Base-by-base conservation (phyloP, 92 coral and sea anemone genomes). In the Plumapathes pennacea region DNA sequence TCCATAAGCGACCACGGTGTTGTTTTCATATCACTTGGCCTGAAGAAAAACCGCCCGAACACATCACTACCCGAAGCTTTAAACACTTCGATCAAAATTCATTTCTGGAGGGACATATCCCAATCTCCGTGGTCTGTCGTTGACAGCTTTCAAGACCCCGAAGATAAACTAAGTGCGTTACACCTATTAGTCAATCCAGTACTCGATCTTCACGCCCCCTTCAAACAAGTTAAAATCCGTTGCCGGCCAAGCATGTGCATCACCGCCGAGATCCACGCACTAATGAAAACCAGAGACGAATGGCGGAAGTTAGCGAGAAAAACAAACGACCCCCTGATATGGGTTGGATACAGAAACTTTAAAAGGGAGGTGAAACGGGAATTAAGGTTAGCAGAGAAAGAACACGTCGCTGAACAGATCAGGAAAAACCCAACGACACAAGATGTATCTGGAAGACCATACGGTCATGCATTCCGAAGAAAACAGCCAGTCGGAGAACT, bases 401-500 rank as follows among this genome's bases (percentile, higher is more conserved):
- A 48, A 25, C 43, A 48, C 30, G 72, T 64, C 24, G 47, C 12
- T 30, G 17, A 48, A 12, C 61, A 50, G 33, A 69, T 57, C 3
- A 43, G 52, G 37, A 47, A 56, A 28, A 69, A 20, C 56, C 76
- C 28, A 46, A 53, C 38, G 57, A 54, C 32, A 20, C 54, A 20
- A 54, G 50, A 13, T 30, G 56, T 33, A n/a, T 72, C 32, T 64
- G 76, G 86, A 72, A 80, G 42, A 50, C 49, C 10, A 80, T 72
- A 19, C 46, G 64, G 21, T 60, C 66, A 27, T 79, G 73, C 52
- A 50, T 79, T 31, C 74, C 85, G 33, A 41, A 55, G 34, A 62
- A 54, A 71, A 55, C 74, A 31, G 74, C 50, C 28, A 43, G 48
- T 32, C 40, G 67, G 14, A 74, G 64, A 52, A 37, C 58, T 33